Evolutionary conservation across 2,888 invertebrate genomes (phyloP).

Genomic region (Tigriopus californicus): DNA sequence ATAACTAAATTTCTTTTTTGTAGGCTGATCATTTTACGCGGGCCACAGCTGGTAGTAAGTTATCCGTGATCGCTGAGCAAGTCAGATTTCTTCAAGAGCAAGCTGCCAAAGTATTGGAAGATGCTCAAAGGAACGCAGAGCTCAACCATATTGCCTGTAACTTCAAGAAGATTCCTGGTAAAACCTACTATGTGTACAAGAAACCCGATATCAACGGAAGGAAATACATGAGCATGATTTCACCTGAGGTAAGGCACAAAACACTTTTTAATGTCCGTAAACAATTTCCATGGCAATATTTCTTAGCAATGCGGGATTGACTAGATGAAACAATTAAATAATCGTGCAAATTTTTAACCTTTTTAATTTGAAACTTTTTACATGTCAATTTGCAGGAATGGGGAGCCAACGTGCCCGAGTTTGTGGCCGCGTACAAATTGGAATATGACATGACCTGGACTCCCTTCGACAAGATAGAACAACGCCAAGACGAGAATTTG

Average conservation of each 20-base stretch:
- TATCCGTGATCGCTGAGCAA: slow-evolving; percentile 49
- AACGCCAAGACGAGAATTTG: neutral
- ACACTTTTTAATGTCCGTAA: neutral
- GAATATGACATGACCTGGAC: slow-evolving; percentile 54
- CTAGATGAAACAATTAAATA: too few species aligned
- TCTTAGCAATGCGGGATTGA: neutral
- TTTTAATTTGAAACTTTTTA: slow-evolving; percentile 2
- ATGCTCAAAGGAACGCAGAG: slow-evolving; percentile 37
- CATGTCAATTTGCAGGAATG: slow-evolving; percentile 43
- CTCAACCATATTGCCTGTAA: slow-evolving; percentile 53
- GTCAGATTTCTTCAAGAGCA: slow-evolving; percentile 45
- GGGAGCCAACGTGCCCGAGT: slow-evolving; percentile 38
- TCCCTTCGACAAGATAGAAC: slow-evolving; percentile 31
- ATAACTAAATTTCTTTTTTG: slow-evolving; percentile 10
- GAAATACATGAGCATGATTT: slow-evolving; percentile 50
- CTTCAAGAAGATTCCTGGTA: slow-evolving; percentile 49
- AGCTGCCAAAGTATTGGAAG: slow-evolving; percentile 38
- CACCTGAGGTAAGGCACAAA: slow-evolving; percentile 44
- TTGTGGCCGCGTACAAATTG: slow-evolving; percentile 43
- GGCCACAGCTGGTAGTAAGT: slow-evolving; percentile 40
- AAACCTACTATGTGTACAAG: slow-evolving; percentile 48
- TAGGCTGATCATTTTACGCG: slow-evolving; percentile 41
- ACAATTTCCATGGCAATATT: neutral
- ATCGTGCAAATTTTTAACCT: neutral
- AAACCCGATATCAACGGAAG: slow-evolving; percentile 38